Base-by-base conservation (phyloP, 2,113 vertebrate genomes). In the Cettia cetti region DNA sequence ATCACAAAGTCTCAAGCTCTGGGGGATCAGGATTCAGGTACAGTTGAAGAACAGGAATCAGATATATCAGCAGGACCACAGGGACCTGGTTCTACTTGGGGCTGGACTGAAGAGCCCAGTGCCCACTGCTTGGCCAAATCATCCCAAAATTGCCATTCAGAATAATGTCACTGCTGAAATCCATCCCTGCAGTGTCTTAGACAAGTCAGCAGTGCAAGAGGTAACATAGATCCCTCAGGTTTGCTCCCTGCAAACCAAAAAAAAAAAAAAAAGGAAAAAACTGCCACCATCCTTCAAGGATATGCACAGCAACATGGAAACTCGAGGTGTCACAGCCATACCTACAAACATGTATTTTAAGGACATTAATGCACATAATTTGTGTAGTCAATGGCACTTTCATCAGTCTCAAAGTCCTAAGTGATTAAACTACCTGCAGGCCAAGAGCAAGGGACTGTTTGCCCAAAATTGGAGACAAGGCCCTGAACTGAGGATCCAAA, bases 311-410 rank as follows among this genome's bases (percentile, higher is more conserved):
- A 56, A 28, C 17, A 33, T 8, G 28, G 16, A 30, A 49, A 31
- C 13, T 50, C 0, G 0, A 28, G 5, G 22, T 14, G 21, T 11
- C 50, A 21, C 57, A 86, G 49, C 39, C 26, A 7, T 2, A 30
- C 3, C 53, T 56, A 37, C 54, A 75, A 77, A 59, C 33, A 22
- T 3, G 6, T 7, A 4, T 26, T 19, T 76, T 1, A 30, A 33
- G 78, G 39, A 27, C 39, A 64, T 15, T 7, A 64, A 15, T 27
- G 40, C 44, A 68, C 15, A 6, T 5, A 26, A 39, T 53, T 72
- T n/a, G 12, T 33, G 16, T 3, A 26, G 13, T 15, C 22, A 60
- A 2, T 16, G 24, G 37, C 24, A 78, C 20, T 65, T 64, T 1
- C 40, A 21, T 10, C 22, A 31, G 21, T 24, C 63, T 47, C 81